phyloP scores from a whole-genome alignment of 1,140 invertebrate genomes.

The Oscheius sp. region DNA sequence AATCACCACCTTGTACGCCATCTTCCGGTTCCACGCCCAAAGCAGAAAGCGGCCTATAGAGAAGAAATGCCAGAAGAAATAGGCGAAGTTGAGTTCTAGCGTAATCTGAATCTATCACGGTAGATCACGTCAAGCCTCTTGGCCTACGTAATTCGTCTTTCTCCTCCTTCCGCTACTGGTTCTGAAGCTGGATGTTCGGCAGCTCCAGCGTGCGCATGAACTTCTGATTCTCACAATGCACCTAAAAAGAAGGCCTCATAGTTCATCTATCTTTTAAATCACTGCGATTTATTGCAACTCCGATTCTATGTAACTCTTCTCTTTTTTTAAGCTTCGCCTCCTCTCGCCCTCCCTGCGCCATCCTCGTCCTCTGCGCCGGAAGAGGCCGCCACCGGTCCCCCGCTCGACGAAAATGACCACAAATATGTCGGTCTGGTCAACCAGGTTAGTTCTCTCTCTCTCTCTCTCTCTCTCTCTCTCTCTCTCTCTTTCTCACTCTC shows the following conservation, averaged over 20 bases:
- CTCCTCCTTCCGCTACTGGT: constrained; percentile 68
- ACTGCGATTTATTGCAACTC: too few relatives aligned
- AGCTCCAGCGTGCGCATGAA: constrained; percentile 45
- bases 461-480: too few relatives aligned
- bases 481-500: too few relatives aligned
- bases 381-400: background rate
- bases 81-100: constrained; percentile 4
- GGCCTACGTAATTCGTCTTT: constrained; percentile 69
- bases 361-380: background rate
- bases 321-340: background rate
- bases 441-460: constrained; percentile 64
- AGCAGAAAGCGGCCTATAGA: too few relatives aligned
- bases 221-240: constrained; percentile 34
- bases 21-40: too few relatives aligned
- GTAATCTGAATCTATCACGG: constrained; percentile 25
- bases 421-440: constrained; percentile 82
- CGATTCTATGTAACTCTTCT: too few relatives aligned
- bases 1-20: too few relatives aligned
- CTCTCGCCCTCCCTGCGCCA: background rate
- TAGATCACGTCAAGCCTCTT: constrained; percentile 6
- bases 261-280: too few relatives aligned
- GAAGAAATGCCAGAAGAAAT: too few relatives aligned
- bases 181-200: constrained; percentile 64
- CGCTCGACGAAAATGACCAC: constrained; percentile 53
- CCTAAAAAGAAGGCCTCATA: too few relatives aligned